phyloP scores from a whole-genome alignment of 2,113 vertebrate genomes.

The Axis porcinus region DNA sequence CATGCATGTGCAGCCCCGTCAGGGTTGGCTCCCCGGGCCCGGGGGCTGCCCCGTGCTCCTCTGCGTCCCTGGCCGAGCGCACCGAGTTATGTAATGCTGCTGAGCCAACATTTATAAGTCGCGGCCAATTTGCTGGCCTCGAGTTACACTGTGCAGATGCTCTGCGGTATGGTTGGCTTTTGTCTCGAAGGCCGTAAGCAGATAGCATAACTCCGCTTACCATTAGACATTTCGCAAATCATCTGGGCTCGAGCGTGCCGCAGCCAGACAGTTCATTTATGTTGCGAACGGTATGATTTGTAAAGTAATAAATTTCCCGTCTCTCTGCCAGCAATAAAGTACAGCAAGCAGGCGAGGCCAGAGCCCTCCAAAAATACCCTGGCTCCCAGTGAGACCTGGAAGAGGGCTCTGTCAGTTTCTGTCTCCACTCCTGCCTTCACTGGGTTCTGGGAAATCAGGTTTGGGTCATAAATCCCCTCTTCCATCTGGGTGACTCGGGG shows the following conservation, averaged over 20 bases:
- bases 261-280: constrained; percentile 77
- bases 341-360: constrained; percentile 67
- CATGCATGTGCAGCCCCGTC: constrained; percentile 17
- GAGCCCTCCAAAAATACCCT: constrained; percentile 58
- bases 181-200: constrained; percentile 74
- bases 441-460: constrained; percentile 70
- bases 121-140: constrained; percentile 76
- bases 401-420: constrained; percentile 69
- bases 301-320: constrained; percentile 81
- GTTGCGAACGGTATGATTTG: constrained; percentile 70
- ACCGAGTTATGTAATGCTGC: constrained; percentile 42
- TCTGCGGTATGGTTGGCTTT: constrained; percentile 74
- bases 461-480: constrained; percentile 65
- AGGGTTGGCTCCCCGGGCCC: background rate
- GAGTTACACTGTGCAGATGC: constrained; percentile 79
- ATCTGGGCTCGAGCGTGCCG: constrained; percentile 64
- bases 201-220: constrained; percentile 69
- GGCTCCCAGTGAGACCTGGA: constrained; percentile 60
- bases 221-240: constrained; percentile 73
- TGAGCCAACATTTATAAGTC: constrained; percentile 71
- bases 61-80: constrained; percentile 18
- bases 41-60: constrained; percentile 17
- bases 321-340: constrained; percentile 75
- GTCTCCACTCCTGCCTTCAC: constrained; percentile 30
- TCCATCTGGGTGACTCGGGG: constrained; percentile 68